phyloP scores from a whole-genome alignment of 2,888 invertebrate genomes.

The Oasisia sp. region DNA sequence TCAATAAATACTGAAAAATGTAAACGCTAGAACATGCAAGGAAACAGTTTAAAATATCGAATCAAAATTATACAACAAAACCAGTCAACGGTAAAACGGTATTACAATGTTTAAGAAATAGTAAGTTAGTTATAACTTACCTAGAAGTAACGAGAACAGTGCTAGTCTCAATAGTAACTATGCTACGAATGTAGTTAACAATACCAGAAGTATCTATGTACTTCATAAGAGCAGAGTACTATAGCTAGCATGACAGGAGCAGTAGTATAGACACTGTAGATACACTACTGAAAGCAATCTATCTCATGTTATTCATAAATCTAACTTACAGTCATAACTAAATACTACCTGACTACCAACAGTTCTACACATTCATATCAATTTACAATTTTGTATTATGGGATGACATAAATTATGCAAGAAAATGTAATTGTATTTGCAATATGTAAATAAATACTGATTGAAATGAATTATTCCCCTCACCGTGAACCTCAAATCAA shows the following conservation, averaged over 20 bases:
- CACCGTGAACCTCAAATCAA: neutral
- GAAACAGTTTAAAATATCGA: neutral
- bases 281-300: neutral
- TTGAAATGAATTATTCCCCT: neutral
- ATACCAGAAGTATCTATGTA: neutral
- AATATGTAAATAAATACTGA: neutral
- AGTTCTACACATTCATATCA: neutral
- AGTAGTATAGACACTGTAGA: neutral
- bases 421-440: neutral
- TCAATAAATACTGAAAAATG: neutral
- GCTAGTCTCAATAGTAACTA: neutral
- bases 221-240: neutral
- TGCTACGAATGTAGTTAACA: neutral
- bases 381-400: neutral
- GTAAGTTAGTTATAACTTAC: neutral
- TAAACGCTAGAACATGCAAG: neutral
- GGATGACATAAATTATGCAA: neutral
- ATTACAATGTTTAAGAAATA: neutral
- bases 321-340: neutral
- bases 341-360: neutral
- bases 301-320: neutral
- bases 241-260: neutral
- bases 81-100: neutral
- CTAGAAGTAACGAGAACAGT: neutral
- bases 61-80: neutral